These are phyloP conservation scores for Rhincodon typus DNA, from an alignment of 2,797 vertebrate species.

Conservation along the genomic window DNA sequence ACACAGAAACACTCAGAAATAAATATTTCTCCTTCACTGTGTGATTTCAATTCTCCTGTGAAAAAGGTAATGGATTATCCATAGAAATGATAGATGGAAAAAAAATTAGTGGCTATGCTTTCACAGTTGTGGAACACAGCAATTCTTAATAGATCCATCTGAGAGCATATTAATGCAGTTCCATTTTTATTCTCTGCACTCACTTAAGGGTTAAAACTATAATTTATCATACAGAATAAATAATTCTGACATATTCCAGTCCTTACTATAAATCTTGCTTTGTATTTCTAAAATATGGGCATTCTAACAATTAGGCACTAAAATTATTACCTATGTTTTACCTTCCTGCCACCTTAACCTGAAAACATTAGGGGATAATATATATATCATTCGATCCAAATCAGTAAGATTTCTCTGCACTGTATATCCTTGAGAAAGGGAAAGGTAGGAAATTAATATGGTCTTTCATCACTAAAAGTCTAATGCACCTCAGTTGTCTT, in stretches of 20 bases:
- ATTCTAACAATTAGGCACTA: neutral
- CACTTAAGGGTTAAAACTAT: conserved; percentile 29
- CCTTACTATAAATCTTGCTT: conserved; percentile 5
- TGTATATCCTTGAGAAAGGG: conserved; percentile 18
- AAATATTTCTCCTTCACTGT: conserved; percentile 30
- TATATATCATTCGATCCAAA: conserved; percentile 16
- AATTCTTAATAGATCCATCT: conserved; percentile 26
- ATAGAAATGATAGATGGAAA: conserved; percentile 23
- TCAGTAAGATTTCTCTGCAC: conserved; percentile 26
- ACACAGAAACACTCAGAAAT: neutral
- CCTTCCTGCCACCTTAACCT: neutral
- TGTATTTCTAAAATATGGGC: neutral
- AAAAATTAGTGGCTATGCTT: conserved; percentile 13
- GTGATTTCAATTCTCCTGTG: conserved; percentile 3
- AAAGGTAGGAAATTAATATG: conserved; percentile 34
- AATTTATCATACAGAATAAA: conserved; percentile 16
- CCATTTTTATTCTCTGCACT: neutral
- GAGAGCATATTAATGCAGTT: neutral
- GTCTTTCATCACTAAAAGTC: neutral
- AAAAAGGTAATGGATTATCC: conserved; percentile 23
- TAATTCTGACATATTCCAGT: neutral
- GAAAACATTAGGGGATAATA: conserved; percentile 12
- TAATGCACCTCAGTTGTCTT: conserved; percentile 19
- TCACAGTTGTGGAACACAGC: neutral
- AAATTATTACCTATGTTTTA: neutral